phyloP scores from a whole-genome alignment of 2,888 invertebrate genomes.

The Cosmia trapezina region DNA sequence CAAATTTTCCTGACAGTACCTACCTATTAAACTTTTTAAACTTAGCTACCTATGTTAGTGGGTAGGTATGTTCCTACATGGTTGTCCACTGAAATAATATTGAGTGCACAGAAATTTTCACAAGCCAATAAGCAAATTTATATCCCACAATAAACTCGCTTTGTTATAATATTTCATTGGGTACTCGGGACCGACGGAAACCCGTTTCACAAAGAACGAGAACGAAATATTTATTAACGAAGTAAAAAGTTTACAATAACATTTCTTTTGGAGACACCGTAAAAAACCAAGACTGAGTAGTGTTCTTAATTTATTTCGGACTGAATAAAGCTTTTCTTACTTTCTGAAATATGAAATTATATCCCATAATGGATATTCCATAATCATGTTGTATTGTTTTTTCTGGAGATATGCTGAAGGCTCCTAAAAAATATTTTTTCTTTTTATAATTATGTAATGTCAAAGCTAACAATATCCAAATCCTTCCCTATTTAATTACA shows the following conservation, averaged over 20 bases:
- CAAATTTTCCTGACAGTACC: neutral
- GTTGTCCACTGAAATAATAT: neutral
- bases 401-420: too few relatives aligned
- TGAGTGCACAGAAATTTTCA: constrained; percentile 2
- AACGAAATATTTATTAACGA: constrained; percentile 22
- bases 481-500: neutral
- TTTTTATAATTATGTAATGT: neutral
- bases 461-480: neutral
- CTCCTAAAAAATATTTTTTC: neutral
- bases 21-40: too few relatives aligned
- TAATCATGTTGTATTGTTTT: too few relatives aligned
- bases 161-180: constrained; percentile 8
- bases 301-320: constrained; percentile 17
- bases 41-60: neutral
- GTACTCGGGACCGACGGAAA: neutral
- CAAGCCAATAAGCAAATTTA: constrained; percentile 17
- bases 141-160: constrained; percentile 4
- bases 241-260: constrained; percentile 39
- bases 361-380: too few relatives aligned
- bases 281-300: constrained; percentile 4
- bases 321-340: neutral
- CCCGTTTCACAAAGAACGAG: constrained; percentile 4
- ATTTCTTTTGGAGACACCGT: constrained; percentile 8
- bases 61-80: neutral
- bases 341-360: constrained; percentile 9